Evolutionary conservation across 2,797 vertebrate genomes (phyloP).

Genomic region (Danio aesculapii): DNA sequence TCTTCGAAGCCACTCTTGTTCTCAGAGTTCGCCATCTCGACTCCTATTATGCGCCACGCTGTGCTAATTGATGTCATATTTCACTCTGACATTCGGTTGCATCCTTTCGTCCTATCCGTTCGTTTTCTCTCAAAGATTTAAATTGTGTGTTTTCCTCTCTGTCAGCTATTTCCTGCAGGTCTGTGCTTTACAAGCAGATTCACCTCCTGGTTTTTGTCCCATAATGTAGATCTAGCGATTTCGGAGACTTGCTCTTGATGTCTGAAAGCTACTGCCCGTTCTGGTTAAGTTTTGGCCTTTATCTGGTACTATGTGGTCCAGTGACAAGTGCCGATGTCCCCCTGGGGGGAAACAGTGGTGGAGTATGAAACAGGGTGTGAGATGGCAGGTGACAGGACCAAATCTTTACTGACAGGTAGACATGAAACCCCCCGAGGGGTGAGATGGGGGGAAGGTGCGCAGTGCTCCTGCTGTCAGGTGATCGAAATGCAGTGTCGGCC

Average conservation of each 20-base stretch:
- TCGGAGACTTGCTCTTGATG: background rate
- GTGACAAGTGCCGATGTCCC: conserved; percentile 3
- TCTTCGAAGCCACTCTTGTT: conserved; percentile 44
- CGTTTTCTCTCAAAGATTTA: conserved; percentile 52
- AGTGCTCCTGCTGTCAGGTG: conserved; percentile 53
- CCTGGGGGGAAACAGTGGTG: conserved; percentile 3
- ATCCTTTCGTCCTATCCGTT: conserved; percentile 52
- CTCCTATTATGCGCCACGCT: conserved; percentile 54
- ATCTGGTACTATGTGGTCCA: conserved; percentile 16
- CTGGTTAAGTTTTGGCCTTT: conserved; percentile 26
- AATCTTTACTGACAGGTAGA: conserved; percentile 60
- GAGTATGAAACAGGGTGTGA: conserved; percentile 42
- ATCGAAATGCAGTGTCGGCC: conserved; percentile 37
- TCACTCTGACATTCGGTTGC: conserved; percentile 60
- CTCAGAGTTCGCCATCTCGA: conserved; percentile 50
- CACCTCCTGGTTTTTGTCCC: conserved; percentile 35
- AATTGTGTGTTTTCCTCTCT: conserved; percentile 51
- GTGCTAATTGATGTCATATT: conserved; percentile 66
- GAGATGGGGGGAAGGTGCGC: conserved; percentile 43
- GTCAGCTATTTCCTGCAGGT: conserved; percentile 61
- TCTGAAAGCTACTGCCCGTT: conserved; percentile 12
- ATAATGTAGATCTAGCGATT: conserved; percentile 33
- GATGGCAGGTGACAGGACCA: conserved; percentile 22
- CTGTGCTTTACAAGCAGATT: conserved; percentile 60
- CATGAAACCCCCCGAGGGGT: conserved; percentile 49